These are phyloP conservation scores for Alcedo quadribrachys DNA, from an alignment of 2,797 vertebrate genomes.

Conservation along the genomic window DNA sequence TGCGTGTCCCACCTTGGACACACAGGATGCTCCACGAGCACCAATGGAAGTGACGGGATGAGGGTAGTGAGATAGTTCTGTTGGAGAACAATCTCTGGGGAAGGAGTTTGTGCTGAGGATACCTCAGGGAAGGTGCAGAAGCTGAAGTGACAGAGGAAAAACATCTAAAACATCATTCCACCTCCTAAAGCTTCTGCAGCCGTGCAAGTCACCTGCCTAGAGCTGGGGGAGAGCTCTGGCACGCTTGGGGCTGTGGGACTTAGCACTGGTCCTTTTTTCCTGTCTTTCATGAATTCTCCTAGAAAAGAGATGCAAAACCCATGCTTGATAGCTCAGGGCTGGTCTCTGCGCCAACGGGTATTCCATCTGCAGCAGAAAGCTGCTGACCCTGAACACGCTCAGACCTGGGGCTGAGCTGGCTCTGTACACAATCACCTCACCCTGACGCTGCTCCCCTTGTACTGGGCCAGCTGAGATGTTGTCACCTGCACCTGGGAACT, in stretches of 20 bases:
- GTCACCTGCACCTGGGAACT: too few species aligned
- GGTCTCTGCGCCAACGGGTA: background rate
- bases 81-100: background rate
- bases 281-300: background rate
- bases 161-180: background rate
- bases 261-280: background rate
- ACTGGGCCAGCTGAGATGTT: too few species aligned
- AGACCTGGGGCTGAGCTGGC: too few species aligned
- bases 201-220: background rate
- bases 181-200: background rate
- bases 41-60: fast-evolving
- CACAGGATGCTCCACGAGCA: background rate
- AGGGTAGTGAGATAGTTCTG: background rate
- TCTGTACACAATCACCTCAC: too few species aligned
- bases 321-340: fast-evolving
- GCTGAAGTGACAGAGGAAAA: background rate
- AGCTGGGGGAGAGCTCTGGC: background rate
- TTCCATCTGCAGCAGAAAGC: background rate
- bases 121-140: background rate
- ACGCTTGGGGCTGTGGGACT: background rate
- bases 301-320: background rate
- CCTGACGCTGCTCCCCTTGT: too few species aligned
- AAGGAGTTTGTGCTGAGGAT: background rate
- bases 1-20: background rate
- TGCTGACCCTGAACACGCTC: background rate